Conservation (phyloP, 2,888 invertebrate species). For the Tetragonisca angustula region DNA sequence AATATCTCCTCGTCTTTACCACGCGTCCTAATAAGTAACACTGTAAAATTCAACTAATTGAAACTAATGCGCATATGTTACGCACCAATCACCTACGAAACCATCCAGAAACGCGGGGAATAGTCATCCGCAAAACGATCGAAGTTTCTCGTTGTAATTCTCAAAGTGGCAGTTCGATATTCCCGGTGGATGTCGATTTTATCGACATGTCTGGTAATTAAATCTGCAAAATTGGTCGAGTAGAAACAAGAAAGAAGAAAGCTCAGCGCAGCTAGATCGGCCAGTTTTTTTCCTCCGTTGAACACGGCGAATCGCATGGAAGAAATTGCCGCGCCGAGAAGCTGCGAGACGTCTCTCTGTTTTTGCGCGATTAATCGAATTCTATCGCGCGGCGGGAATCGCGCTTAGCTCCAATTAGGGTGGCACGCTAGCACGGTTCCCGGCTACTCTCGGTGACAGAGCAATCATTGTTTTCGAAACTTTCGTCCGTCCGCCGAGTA, state of each 20-base stretch:
- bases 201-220: conserved; percentile 16
- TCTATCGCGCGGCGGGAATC: conserved; percentile 5
- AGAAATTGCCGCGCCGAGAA: background rate
- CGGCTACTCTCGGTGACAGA: conserved; percentile 37
- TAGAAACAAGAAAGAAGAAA: conserved; percentile 5
- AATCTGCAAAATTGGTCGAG: conserved; percentile 19
- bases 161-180: conserved; percentile 19
- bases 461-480: conserved; percentile 61
- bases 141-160: conserved; percentile 5
- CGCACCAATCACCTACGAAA: too few species aligned
- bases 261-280: background rate
- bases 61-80: background rate
- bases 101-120: background rate
- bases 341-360: conserved; percentile 27
- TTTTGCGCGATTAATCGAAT: conserved; percentile 44
- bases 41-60: background rate
- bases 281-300: background rate
- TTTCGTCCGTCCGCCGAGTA: conserved; percentile 33
- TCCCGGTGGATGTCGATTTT: background rate
- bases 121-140: background rate
- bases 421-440: conserved; percentile 23
- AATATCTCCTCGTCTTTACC: background rate
- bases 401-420: conserved; percentile 56
- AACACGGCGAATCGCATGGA: background rate
- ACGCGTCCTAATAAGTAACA: too few species aligned